phyloP scores from a whole-genome alignment of 2,888 invertebrate species.

The Drosophila siamana region DNA sequence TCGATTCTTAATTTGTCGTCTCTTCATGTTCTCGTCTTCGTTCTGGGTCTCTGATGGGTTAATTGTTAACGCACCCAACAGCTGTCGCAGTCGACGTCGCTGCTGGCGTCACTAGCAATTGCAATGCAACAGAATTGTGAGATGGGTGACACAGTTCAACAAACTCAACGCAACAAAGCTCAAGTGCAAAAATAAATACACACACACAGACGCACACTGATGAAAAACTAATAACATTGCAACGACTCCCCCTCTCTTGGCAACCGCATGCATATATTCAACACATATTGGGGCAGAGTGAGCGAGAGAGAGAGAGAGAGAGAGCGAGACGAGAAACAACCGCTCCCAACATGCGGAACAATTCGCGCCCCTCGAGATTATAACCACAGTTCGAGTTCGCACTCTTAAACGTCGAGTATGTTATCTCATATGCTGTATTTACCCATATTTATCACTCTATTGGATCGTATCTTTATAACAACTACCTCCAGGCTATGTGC shows the following conservation, averaged over 20 bases:
- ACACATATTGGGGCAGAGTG: background rate
- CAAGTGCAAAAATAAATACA: constrained; percentile 25
- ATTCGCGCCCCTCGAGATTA: background rate
- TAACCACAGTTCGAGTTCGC: background rate
- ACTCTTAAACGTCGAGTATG: background rate
- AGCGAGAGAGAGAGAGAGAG: too few relatives aligned
- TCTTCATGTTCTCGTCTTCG: background rate
- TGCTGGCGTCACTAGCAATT: background rate
- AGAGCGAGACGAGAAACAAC: too few relatives aligned
- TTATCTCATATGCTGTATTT: background rate
- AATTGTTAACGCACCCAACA: constrained; percentile 5
- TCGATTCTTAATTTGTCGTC: constrained; percentile 20
- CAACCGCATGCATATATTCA: background rate
- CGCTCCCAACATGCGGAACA: background rate
- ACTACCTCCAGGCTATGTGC: background rate
- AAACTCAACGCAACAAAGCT: constrained; percentile 13
- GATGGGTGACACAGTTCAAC: constrained; percentile 26
- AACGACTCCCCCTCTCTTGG: constrained; percentile 1
- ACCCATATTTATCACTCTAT: constrained; percentile 11
- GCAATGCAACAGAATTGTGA: constrained; percentile 13
- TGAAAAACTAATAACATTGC: background rate
- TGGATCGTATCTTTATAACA: constrained; percentile 7
- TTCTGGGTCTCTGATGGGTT: constrained; percentile 6
- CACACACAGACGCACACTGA: background rate
- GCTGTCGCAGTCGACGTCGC: background rate